Percentiles rank a stretch among this genome's conserved stretches.
Conservation (phyloP, 2,888 invertebrate genomes). For the Ecliptopera silaceata region DNA sequence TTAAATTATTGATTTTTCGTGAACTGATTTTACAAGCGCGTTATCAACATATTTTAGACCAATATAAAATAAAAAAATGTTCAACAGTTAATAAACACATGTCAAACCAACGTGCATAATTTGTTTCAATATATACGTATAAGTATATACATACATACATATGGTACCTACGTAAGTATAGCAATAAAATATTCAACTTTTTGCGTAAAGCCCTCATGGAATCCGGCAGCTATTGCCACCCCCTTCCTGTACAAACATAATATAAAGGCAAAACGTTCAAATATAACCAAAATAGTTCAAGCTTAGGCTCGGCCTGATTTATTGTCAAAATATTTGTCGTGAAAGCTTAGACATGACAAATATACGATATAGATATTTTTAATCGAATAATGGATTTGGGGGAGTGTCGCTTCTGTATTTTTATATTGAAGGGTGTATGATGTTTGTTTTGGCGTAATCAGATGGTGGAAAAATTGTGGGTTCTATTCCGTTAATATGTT, state of each 20-base stretch:
- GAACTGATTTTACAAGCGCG: too few relatives aligned
- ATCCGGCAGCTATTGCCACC: conserved; percentile 14
- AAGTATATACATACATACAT: too few relatives aligned
- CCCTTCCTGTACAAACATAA: conserved; percentile 20
- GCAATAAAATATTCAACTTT: conserved; percentile 9
- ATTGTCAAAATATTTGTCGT: conserved; percentile 41
- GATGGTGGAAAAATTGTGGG: too few relatives aligned
- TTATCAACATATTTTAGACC: too few relatives aligned
- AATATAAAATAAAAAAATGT: too few relatives aligned
- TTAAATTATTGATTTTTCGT: too few relatives aligned
- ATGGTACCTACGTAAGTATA: too few relatives aligned
- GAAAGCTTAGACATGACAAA: conserved; percentile 43
- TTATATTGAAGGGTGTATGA: not conserved
- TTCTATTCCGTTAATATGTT: too few relatives aligned
- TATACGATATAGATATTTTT: conserved; percentile 29
- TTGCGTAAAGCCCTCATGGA: conserved; percentile 12
- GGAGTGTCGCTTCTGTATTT: conserved; percentile 26
- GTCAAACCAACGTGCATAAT: too few relatives aligned
- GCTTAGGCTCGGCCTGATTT: conserved; percentile 37
- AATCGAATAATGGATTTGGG: conserved; percentile 38
- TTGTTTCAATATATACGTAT: too few relatives aligned
- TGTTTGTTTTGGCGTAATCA: not conserved
- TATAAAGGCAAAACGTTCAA: conserved; percentile 25
- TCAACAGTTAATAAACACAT: too few relatives aligned
- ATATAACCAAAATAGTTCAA: conserved; percentile 9